phyloP scores from a whole-genome alignment of 2,113 vertebrate species.

The Laticauda laticaudata region DNA sequence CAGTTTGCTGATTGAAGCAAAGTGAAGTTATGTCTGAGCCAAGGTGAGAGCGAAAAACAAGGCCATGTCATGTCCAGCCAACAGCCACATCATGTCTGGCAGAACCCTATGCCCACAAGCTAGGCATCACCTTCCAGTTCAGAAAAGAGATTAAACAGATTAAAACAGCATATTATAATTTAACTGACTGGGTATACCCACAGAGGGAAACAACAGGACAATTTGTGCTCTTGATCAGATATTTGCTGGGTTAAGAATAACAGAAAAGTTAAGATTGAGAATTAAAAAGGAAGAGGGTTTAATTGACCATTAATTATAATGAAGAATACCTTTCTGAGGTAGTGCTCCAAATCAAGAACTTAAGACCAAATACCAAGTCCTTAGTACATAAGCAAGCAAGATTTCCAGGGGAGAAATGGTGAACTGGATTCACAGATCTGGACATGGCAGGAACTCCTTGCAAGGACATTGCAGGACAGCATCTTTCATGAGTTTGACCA shows the following conservation, averaged over 20 bases:
- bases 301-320: not conserved
- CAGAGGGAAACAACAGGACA: not conserved
- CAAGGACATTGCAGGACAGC: not conserved
- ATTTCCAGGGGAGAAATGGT: not conserved
- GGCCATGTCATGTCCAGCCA: not conserved
- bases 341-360: not conserved
- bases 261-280: not conserved
- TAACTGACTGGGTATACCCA: not conserved
- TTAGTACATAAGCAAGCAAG: not conserved
- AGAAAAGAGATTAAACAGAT: constrained; percentile 30
- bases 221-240: not conserved
- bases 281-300: not conserved
- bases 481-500: not conserved
- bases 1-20: constrained; percentile 13
- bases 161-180: constrained; percentile 14
- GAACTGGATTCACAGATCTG: not conserved
- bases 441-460: not conserved
- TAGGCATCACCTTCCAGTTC: constrained; percentile 14
- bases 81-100: constrained; percentile 10
- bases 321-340: not conserved
- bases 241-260: not conserved
- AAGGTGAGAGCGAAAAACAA: constrained; percentile 12
- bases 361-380: not conserved
- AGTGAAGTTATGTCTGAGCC: constrained; percentile 15
- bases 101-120: not conserved